Conservation (phyloP, 2,797 vertebrate genomes). For the Urocyon cinereoargenteus region DNA sequence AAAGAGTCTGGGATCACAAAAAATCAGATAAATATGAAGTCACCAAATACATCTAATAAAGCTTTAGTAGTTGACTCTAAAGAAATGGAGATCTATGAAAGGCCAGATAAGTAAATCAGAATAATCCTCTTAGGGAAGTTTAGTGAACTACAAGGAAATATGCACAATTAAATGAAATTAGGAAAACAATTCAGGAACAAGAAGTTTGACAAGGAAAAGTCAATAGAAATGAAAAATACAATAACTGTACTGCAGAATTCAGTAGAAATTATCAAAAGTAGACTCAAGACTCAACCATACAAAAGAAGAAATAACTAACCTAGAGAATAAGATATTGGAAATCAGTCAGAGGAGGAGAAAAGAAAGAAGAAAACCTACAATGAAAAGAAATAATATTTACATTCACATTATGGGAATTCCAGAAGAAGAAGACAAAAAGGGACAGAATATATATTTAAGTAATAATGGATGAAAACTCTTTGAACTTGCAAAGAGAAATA, state of each 20-base stretch:
- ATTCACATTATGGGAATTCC: background rate
- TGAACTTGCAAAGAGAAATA: background rate
- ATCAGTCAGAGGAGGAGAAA: background rate
- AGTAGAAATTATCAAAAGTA: background rate
- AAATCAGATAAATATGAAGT: background rate
- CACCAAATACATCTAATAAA: background rate
- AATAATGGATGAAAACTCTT: background rate
- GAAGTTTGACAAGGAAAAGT: background rate
- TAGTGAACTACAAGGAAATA: background rate
- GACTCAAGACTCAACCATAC: too few species aligned
- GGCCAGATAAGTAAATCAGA: background rate
- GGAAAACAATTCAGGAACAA: background rate
- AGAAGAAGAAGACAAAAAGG: background rate
- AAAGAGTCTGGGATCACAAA: background rate
- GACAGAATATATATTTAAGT: background rate
- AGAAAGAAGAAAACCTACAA: background rate
- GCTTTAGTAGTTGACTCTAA: background rate
- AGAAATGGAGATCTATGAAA: background rate
- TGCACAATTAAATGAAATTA: background rate
- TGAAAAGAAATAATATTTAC: background rate
- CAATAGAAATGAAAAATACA: background rate
- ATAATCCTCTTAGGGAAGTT: background rate
- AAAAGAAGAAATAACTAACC: background rate
- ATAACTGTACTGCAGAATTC: background rate
- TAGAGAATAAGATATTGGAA: background rate